Conservation (phyloP, 2,113 vertebrate genomes). For the Hylia prasina region DNA sequence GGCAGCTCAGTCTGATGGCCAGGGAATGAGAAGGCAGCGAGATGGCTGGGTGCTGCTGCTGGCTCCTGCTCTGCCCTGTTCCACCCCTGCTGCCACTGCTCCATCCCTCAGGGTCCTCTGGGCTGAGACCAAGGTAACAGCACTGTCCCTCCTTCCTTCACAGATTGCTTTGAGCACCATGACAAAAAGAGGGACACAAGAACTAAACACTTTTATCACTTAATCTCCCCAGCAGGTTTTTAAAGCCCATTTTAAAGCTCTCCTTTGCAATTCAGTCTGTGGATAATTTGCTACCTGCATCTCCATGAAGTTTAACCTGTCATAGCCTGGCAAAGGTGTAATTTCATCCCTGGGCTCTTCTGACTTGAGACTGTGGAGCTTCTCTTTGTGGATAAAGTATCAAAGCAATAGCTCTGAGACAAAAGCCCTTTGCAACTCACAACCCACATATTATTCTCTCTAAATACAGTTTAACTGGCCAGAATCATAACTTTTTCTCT, state of each 20-base stretch:
- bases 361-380: constrained; percentile 36
- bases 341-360: constrained; percentile 71
- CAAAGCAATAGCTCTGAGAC: constrained; percentile 44
- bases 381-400: constrained; percentile 63
- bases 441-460: constrained; percentile 25
- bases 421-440: constrained; percentile 21
- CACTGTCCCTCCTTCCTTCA: neutral
- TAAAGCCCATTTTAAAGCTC: constrained; percentile 44
- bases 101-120: neutral
- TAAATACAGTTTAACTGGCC: neutral
- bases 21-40: neutral
- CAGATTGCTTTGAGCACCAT: neutral
- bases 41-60: neutral
- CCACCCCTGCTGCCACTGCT: neutral
- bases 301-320: constrained; percentile 58
- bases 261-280: constrained; percentile 41
- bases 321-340: constrained; percentile 64
- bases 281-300: constrained; percentile 56
- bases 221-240: neutral
- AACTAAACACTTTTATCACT: constrained; percentile 19
- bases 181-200: neutral
- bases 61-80: neutral
- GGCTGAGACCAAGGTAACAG: neutral
- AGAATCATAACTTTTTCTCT: constrained; percentile 3
- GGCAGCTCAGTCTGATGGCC: neutral